Evolutionary conservation across 1,140 invertebrate species (phyloP).

Genomic region (Zaprionus vittiger): DNA sequence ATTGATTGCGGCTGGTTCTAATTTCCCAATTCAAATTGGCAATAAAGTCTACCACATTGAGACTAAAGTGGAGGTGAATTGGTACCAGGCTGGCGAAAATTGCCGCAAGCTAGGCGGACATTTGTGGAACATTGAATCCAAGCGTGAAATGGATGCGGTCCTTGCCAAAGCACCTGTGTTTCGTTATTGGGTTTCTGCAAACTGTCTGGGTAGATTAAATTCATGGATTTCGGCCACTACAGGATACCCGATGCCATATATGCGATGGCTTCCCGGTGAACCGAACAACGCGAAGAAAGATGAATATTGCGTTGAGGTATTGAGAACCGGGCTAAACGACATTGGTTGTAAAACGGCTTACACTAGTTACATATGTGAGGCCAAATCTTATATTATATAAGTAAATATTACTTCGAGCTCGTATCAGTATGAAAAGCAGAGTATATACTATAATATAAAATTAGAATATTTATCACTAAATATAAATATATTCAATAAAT

Average conservation of each 20-base stretch:
- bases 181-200: conserved; percentile 28
- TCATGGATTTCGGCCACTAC: conserved; percentile 17
- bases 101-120: conserved; percentile 29
- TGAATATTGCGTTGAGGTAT: conserved; percentile 5
- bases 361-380: too few species aligned
- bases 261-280: conserved; percentile 5
- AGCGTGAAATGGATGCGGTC: conserved; percentile 16
- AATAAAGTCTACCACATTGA: conserved; percentile 27
- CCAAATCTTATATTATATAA: too few species aligned
- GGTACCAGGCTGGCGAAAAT: conserved; percentile 18
- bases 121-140: conserved; percentile 28
- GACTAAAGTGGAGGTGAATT: background rate
- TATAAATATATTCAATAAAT: too few species aligned
- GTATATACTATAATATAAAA: too few species aligned
- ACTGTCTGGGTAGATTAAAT: background rate
- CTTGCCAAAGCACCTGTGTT: background rate
- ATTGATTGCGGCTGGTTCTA: background rate
- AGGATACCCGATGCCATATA: conserved; percentile 15
- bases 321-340: background rate
- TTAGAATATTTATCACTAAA: too few species aligned
- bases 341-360: background rate
- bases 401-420: too few species aligned
- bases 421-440: too few species aligned
- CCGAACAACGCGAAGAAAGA: background rate
- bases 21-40: conserved; percentile 30